Conservation (phyloP, 2,888 invertebrate species). For the Xanthorhoe designata region DNA sequence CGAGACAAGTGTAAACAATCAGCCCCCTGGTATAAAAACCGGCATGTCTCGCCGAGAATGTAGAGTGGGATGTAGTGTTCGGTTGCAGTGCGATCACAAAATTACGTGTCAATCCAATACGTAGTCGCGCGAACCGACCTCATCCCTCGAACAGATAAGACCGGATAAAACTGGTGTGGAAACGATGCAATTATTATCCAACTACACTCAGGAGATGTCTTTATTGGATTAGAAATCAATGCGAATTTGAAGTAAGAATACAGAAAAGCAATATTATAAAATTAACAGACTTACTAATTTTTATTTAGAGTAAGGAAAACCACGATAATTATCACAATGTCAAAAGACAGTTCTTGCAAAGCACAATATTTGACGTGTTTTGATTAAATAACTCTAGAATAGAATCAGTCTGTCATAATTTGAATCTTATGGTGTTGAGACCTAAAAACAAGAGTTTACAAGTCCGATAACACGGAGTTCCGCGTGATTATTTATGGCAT, state of each 20-base stretch:
- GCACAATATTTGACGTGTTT: too few species aligned
- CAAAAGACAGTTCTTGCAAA: too few species aligned
- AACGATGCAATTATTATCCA: constrained; percentile 47
- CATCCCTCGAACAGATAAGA: constrained; percentile 54
- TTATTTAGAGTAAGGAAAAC: too few species aligned
- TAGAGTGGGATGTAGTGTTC: constrained; percentile 9
- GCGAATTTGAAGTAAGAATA: background rate
- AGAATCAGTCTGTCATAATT: too few species aligned
- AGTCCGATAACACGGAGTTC: background rate
- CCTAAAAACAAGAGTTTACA: background rate
- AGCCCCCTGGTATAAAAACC: background rate
- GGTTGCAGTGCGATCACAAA: constrained; percentile 63
- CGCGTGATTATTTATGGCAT: constrained; percentile 1
- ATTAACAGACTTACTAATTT: background rate
- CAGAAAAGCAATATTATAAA: background rate
- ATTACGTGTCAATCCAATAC: constrained; percentile 80
- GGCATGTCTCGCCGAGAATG: background rate
- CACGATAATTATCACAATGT: too few species aligned
- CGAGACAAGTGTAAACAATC: too few species aligned
- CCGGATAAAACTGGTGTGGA: constrained; percentile 42
- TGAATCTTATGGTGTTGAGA: too few species aligned
- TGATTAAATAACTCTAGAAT: too few species aligned
- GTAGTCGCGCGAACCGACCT: constrained; percentile 64
- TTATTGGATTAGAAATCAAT: background rate
- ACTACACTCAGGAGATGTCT: background rate